Evolutionary conservation across 2,113 vertebrate species (phyloP), one percentile per base, ranked within the genome.

Genomic region (Pandion haliaetus): DNA sequence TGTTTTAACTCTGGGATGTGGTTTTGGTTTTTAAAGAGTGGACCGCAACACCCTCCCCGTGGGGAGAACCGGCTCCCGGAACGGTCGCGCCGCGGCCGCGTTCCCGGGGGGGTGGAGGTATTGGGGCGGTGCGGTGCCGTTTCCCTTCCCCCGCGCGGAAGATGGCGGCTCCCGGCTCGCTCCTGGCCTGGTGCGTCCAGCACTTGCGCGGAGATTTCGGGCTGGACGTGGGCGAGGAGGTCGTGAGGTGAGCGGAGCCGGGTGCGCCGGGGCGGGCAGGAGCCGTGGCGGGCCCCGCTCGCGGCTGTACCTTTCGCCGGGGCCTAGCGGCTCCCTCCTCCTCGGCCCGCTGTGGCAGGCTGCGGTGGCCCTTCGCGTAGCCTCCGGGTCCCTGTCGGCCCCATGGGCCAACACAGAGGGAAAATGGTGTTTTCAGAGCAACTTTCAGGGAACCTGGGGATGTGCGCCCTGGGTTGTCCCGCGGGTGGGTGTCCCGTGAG

Each of bases 181-280:
- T 99, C 28, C 45, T 99, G 90, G 95, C 94, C 17, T 99, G 99
- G 99, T 99, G 99, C 73, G 98, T 98, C 50, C 98, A 98, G 69
- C 98, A 99, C 82, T 82, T 99, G 70, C 97, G 98, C 36, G 98
- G 98, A 26, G 97, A 97, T 58, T 99, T 99, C 69, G 98, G 98
- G 19, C 82, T 99, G 97, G 99, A 99, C 58, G 99, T 99, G 47
- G 98, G 98, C 97, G 99, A 99, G 97, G 99, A 99, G 61, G 98
- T 99, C 49, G 98, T 99, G 78, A 98, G 98, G 99, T 99, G 96
- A 99, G 99, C 74, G 8, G 21, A 14, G 63, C 17, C 57, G 4
- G 19, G 17, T 45, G 2, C 14, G 19, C 32, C 16, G 55, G 29
- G 31, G n/a, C 14, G 49, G 34, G 47, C 23, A 2, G 47, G 57